A percentile compares a stretch with the other conserved stretches of the same genome.
These are phyloP conservation scores for Papilio dardanus DNA, from an alignment of 1,140 invertebrate species.

Conservation along the genomic window DNA sequence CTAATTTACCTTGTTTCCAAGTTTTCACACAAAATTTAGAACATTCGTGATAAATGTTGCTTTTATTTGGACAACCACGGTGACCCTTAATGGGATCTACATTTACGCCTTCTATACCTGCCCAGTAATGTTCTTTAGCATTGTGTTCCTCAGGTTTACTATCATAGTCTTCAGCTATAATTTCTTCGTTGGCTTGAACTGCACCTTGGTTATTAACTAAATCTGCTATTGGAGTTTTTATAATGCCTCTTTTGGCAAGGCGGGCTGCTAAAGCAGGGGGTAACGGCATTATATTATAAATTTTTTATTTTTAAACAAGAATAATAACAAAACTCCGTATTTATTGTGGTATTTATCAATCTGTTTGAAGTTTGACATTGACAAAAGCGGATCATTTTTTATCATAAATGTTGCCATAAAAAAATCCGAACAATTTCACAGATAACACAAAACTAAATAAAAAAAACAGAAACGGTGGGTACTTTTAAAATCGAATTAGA, in stretches of 20 bases:
- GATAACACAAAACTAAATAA: no score
- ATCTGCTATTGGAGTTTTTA: slow-evolving; percentile 73
- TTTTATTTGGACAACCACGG: slow-evolving; percentile 97
- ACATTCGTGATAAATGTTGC: slow-evolving; percentile 97
- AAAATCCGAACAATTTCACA: no score
- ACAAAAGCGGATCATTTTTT: no score
- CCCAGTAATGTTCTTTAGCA: slow-evolving; percentile 77
- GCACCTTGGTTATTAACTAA: slow-evolving; percentile 71
- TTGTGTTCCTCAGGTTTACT: slow-evolving; percentile 67
- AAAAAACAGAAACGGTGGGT: no score
- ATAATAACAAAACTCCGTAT: neutral
- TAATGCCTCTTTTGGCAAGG: slow-evolving; percentile 92
- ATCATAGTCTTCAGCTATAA: slow-evolving; percentile 95
- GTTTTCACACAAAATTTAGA: slow-evolving; percentile 93
- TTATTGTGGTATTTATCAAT: no score
- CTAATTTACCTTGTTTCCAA: slow-evolving; percentile 90
- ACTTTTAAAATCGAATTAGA: no score
- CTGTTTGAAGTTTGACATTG: neutral
- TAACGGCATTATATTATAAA: slow-evolving; percentile 88
- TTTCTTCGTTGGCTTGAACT: slow-evolving; percentile 88
- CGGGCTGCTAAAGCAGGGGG: slow-evolving; percentile 93
- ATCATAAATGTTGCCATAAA: neutral
- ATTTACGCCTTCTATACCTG: slow-evolving; percentile 81
- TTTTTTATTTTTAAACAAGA: neutral
- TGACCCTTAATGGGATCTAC: slow-evolving; percentile 85